Base-by-base conservation (phyloP, 2,888 invertebrate species). In the Hydrotaea diabolus region DNA sequence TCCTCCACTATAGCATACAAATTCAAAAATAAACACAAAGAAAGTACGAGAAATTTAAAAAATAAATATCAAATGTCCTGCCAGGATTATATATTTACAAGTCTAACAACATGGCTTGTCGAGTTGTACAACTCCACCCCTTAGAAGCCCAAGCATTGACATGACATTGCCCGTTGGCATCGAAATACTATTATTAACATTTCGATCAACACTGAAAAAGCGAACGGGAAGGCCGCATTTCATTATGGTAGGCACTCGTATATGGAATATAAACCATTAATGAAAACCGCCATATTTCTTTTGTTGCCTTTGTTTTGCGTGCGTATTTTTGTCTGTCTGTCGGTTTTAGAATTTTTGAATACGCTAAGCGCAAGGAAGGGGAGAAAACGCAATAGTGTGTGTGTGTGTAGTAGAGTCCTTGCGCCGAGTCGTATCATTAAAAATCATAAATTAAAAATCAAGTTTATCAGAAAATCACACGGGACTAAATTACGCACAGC, bases 381-480 rank as follows among this genome's bases (percentile, higher is more conserved):
- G 71, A 0, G 53, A 49, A 46, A 21, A 55, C 59, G 59, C 72
- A 72, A 49, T 31, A 17, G 31, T 15, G 31, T n/a, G n/a, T 13
- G 13, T 46, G n/a, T 55, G 19, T 39, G 26, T n/a, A 21, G 49
- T n/a, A n/a, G 13, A 49, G 75, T 23, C 71, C 83, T 59, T 9
- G 13, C n/a, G n/a, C 69, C 69, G 46, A 23, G 21, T 62, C 72
- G 69, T 83, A 78, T 86, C 85, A 86, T 86, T 85, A 82, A 85
- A 86, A 85, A 80, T 85, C 85, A 85, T 83, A 86, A 85, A 81
- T 85, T 80, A 77, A 85, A 86, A 85, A 82, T 84, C 85, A 79
- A 85, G 85, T 85, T 85, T 85, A 81, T 86, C 86, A 86, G 83
- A 86, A 85, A 87, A 86, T 86, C 87, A 85, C 75, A 86, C 85